phyloP scores from a whole-genome alignment of 1,140 invertebrate genomes.

The Anastrepha obliqua region DNA sequence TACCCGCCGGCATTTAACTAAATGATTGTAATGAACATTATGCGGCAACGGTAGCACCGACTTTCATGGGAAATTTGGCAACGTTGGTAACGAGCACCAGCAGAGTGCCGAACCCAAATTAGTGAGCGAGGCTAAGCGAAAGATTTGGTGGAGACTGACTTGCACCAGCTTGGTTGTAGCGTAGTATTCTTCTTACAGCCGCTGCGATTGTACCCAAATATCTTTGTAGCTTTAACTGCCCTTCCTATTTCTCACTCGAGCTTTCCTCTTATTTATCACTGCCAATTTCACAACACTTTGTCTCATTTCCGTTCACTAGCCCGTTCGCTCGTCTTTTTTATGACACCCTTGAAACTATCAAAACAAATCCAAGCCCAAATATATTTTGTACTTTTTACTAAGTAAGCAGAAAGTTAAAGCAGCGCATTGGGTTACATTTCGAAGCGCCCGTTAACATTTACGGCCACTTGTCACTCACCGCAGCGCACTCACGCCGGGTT shows the following conservation, averaged over 20 bases:
- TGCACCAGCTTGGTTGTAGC: no score
- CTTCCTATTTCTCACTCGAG: not conserved
- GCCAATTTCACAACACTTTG: constrained; percentile 21
- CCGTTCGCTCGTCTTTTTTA: constrained; percentile 31
- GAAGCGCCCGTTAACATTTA: not conserved
- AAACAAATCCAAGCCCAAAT: constrained; percentile 33
- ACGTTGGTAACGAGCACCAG: not conserved
- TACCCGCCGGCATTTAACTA: constrained; percentile 25
- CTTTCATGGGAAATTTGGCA: not conserved
- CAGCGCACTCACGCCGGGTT: not conserved
- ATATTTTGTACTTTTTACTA: not conserved
- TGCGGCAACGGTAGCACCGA: not conserved
- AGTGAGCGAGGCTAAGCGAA: no score
- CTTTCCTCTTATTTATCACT: constrained; percentile 21
- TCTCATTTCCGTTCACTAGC: constrained; percentile 29
- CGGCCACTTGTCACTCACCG: constrained; percentile 6
- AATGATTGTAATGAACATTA: constrained; percentile 24
- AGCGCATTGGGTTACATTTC: not conserved
- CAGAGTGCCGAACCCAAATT: not conserved
- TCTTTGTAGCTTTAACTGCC: not conserved
- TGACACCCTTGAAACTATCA: constrained; percentile 50
- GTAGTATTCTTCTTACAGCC: not conserved
- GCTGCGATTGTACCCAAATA: not conserved
- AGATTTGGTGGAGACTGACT: no score
- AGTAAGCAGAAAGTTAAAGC: constrained; percentile 16